These are phyloP conservation scores for Pollachius pollachius DNA, from an alignment of 2,113 vertebrate species.

Conservation along the genomic window DNA sequence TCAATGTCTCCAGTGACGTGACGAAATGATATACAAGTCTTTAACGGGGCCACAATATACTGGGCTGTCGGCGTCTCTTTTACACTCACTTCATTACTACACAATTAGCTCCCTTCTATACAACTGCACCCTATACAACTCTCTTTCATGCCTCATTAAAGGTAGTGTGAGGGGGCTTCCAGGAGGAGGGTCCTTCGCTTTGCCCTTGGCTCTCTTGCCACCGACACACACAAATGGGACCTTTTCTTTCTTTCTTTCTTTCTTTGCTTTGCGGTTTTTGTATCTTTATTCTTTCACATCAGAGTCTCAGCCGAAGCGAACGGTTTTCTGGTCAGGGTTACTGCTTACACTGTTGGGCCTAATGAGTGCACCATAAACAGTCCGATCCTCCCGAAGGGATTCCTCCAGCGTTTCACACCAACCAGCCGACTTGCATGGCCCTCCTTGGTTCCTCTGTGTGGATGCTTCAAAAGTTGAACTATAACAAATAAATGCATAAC, in stretches of 20 bases:
- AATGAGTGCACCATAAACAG: too few relatives aligned
- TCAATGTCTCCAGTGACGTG: slow-evolving; percentile 14
- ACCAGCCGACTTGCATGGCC: too few relatives aligned
- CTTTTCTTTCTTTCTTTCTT: slow-evolving; percentile 12
- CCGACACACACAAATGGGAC: slow-evolving; percentile 55
- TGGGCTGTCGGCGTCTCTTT: slow-evolving; percentile 91
- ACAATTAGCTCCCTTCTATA: slow-evolving; percentile 82
- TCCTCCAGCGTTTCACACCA: too few relatives aligned
- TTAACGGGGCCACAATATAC: slow-evolving; percentile 76
- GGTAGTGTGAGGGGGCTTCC: slow-evolving; percentile 60
- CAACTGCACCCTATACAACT: slow-evolving; percentile 82
- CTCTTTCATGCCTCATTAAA: slow-evolving; percentile 97
- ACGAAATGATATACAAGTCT: slow-evolving; percentile 73
- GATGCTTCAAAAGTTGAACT: too few relatives aligned
- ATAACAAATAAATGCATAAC: too few relatives aligned
- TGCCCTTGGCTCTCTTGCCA: slow-evolving; percentile 74
- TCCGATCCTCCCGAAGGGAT: too few relatives aligned
- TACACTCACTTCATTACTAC: slow-evolving; percentile 99
- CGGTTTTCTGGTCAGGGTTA: background rate
- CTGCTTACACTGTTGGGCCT: background rate
- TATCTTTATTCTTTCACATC: slow-evolving; percentile 30
- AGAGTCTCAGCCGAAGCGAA: slow-evolving; percentile 9
- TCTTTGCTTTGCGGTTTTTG: background rate
- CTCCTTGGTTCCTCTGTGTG: too few relatives aligned
- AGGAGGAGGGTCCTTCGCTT: slow-evolving; percentile 80